phyloP scores from a whole-genome alignment of 2,888 invertebrate species.

The Agrochola lota region DNA sequence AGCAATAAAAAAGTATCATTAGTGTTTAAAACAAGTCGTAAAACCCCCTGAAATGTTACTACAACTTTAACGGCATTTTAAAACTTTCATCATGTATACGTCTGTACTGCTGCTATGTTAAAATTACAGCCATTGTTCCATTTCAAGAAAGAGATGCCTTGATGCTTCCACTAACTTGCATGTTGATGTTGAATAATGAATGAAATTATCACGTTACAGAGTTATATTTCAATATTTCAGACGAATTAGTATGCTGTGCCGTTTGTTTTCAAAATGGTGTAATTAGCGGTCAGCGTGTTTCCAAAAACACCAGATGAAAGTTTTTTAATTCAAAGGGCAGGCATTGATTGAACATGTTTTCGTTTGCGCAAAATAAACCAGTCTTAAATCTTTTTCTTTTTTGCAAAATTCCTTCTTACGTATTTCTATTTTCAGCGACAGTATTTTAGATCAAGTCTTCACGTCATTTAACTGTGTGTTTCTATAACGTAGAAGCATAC shows the following conservation, averaged over 20 bases:
- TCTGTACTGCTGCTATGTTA: constrained; percentile 19
- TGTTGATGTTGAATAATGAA: constrained; percentile 8
- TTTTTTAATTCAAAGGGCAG: neutral
- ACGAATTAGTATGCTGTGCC: neutral
- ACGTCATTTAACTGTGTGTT: constrained; percentile 49
- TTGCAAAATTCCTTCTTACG: constrained; percentile 27
- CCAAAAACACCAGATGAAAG: neutral
- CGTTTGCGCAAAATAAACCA: constrained; percentile 7
- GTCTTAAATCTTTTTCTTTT: neutral
- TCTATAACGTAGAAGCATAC: constrained; percentile 44
- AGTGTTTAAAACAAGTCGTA: constrained; percentile 58
- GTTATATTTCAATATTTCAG: constrained; percentile 5
- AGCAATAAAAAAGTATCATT: constrained; percentile 63
- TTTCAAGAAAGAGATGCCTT: constrained; percentile 43
- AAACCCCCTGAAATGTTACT: constrained; percentile 48
- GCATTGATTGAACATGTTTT: neutral
- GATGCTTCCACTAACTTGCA: constrained; percentile 15
- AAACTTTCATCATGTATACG: constrained; percentile 41
- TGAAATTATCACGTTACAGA: constrained; percentile 27
- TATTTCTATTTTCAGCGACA: constrained; percentile 49
- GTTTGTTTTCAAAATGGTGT: neutral
- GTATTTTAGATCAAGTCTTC: constrained; percentile 47
- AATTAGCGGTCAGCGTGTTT: neutral
- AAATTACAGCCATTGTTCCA: constrained; percentile 40
- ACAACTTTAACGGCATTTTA: constrained; percentile 57